phyloP scores from a whole-genome alignment of 2,888 invertebrate species.

The Tipula lateralis region DNA sequence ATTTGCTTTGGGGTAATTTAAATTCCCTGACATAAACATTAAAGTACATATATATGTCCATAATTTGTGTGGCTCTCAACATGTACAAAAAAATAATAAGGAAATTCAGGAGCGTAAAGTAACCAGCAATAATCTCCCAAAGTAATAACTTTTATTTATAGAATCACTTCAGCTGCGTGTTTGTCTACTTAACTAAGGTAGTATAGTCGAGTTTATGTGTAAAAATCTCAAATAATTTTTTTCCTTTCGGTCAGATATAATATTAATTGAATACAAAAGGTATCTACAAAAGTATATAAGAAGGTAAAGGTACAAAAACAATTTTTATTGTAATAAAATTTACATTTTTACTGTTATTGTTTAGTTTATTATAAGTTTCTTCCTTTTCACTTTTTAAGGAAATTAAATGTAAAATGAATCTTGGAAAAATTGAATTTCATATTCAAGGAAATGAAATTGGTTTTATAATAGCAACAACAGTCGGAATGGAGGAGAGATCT shows the following conservation, averaged over 20 bases:
- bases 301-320: neutral
- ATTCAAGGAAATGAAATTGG: neutral
- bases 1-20: neutral
- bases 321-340: conserved; percentile 6
- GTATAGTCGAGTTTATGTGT: neutral
- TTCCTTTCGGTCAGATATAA: neutral
- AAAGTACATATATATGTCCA: neutral
- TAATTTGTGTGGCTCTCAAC: neutral
- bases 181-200: neutral
- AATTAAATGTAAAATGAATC: neutral
- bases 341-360: conserved; percentile 19
- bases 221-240: neutral
- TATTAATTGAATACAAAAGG: neutral
- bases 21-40: neutral
- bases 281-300: neutral
- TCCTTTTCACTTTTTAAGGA: neutral
- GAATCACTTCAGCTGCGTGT: neutral
- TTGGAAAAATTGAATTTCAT: neutral
- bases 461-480: neutral
- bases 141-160: neutral
- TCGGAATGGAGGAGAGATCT: neutral
- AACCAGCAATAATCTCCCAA: neutral
- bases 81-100: neutral
- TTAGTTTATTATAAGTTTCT: conserved; percentile 19
- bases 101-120: neutral